Percentiles rank a stretch among this genome's conserved stretches.
Conservation (phyloP, 2,888 invertebrate species). For the Stenichneumon culpator region DNA sequence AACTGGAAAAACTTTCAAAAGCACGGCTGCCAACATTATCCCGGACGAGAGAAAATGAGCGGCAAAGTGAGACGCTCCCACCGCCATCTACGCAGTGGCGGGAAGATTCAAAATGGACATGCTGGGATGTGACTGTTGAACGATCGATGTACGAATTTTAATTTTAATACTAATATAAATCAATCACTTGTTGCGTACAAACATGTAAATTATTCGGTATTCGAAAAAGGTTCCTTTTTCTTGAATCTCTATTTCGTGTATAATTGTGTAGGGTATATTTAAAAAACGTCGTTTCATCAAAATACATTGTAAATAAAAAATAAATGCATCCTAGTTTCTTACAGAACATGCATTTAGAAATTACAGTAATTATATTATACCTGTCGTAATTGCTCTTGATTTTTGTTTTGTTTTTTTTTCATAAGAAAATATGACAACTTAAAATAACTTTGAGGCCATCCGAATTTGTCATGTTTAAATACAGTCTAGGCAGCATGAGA, state of each 20-base stretch:
- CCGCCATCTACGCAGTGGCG: slow-evolving; percentile 37
- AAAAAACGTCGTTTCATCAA: slow-evolving; percentile 75
- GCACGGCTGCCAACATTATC: slow-evolving; percentile 17
- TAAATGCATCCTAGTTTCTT: slow-evolving; percentile 79
- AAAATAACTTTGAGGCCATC: slow-evolving; percentile 73
- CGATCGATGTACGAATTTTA: slow-evolving; percentile 33
- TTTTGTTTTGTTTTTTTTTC: not conserved
- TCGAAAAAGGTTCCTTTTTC: not conserved
- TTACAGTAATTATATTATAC: slow-evolving; percentile 59
- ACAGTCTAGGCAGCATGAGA: slow-evolving; percentile 65
- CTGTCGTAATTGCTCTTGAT: slow-evolving; percentile 45
- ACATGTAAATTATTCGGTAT: slow-evolving; percentile 55
- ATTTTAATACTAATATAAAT: slow-evolving; percentile 52
- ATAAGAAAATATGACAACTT: slow-evolving; percentile 72
- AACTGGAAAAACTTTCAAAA: slow-evolving; percentile 32
- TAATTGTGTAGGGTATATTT: slow-evolving; percentile 77
- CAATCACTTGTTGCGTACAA: slow-evolving; percentile 54
- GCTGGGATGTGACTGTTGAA: not conserved
- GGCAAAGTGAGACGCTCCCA: slow-evolving; percentile 3
- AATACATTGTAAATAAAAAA: slow-evolving; percentile 82
- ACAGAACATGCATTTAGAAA: slow-evolving; percentile 76
- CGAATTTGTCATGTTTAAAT: slow-evolving; percentile 63
- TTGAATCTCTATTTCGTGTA: slow-evolving; percentile 32
- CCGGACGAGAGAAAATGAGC: not conserved
- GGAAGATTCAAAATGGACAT: slow-evolving; percentile 27